Base-by-base conservation (phyloP, 2,888 invertebrate species). In the Tipula confusa region DNA sequence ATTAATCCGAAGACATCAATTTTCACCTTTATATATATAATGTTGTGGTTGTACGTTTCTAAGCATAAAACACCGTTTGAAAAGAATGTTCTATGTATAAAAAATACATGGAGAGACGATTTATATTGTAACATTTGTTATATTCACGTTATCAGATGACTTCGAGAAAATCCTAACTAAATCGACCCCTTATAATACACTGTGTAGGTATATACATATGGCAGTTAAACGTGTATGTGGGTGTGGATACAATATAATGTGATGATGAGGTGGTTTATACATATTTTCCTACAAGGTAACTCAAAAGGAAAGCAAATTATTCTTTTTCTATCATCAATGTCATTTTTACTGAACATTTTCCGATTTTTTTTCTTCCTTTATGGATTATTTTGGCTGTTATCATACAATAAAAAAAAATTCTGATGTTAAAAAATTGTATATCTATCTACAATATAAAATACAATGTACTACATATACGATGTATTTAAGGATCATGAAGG, bases 401-500 rank as follows among this genome's bases (percentile, higher is more conserved):
- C 64, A 64, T 24, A 6, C 64, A 64, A 64, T 24, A 43, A 43
- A 43, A 43, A 43, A 43, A 48, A 48, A 48, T n/a, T n/a, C 48
- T 24, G 64, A 24, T 64, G 64, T 64, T 64, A 18, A 64, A 64
- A 64, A 64, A 64, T 64, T 64, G 24, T 64, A 9, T 24, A 64
- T 43, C 9, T 24, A 64, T 64, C 24, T 64, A 64, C 9, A 33
- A 64, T 64, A 64, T 24, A 33, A 9, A 33, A 38, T 15, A 43
- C 43, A 43, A 43, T 18, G 15, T 43, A 38, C 33, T 9, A 33
- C 33, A 11, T 38, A 38, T 38, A 43, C 11, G 64, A 64, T 64
- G 64, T 64, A 24, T 64, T 64, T 64, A 64, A 64, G 64, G 64
- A 64, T 64, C 64, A 64, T 64, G 64, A 64, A 64, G 64, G 64